Conservation (phyloP, 2,113 vertebrate species). For the Anoura caudifer region DNA sequence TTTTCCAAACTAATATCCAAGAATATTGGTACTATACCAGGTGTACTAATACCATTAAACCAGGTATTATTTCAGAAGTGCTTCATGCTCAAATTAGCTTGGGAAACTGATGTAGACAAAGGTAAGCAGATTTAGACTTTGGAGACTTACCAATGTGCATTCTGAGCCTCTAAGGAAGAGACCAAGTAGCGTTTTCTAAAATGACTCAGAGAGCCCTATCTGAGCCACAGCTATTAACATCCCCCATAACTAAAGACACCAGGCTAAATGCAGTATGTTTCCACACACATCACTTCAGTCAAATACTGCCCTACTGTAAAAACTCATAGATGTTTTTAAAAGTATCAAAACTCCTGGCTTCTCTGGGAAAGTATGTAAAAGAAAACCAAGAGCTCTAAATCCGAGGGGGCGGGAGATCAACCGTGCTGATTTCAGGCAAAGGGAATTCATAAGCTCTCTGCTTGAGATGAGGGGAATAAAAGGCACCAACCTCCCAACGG, state of each 20-base stretch:
- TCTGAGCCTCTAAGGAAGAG: not conserved
- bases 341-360: slow-evolving; percentile 52
- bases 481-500: not conserved
- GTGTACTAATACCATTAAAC: fast-evolving
- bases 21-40: not conserved
- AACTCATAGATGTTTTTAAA: slow-evolving; percentile 53
- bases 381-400: slow-evolving; percentile 69
- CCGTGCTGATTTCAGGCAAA: slow-evolving; percentile 48
- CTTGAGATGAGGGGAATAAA: slow-evolving; percentile 15
- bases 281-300: not conserved
- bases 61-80: not conserved
- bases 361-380: slow-evolving; percentile 75
- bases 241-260: not conserved
- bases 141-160: not conserved
- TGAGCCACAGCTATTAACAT: not conserved
- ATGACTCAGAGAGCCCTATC: not conserved
- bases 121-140: not conserved
- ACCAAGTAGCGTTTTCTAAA: not conserved
- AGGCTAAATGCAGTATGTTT: not conserved
- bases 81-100: not conserved
- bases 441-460: slow-evolving; percentile 66
- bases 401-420: slow-evolving; percentile 48
- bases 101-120: not conserved
- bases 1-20: not conserved
- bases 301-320: not conserved